phyloP scores from a whole-genome alignment of 2,888 invertebrate genomes.

The Eulithis prunata region DNA sequence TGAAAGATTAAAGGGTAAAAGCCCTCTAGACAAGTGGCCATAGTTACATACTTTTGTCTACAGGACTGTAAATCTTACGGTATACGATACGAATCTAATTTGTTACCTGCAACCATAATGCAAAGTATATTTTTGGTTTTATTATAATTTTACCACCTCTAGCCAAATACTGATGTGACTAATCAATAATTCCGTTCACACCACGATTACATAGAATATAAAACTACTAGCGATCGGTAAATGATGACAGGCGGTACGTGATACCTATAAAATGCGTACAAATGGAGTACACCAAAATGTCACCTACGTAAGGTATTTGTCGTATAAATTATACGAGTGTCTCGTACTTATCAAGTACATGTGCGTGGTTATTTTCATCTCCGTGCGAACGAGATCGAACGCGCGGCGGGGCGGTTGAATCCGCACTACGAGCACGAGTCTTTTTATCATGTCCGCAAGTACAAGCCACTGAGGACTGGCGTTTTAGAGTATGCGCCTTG shows the following conservation, averaged over 20 bases:
- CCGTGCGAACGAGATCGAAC: slow-evolving; percentile 74
- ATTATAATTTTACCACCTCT: slow-evolving; percentile 14
- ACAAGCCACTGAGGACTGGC: slow-evolving; percentile 76
- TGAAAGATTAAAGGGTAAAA: slow-evolving; percentile 19
- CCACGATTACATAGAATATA: slow-evolving; percentile 14
- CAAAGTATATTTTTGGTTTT: slow-evolving; percentile 31
- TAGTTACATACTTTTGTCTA: slow-evolving; percentile 13
- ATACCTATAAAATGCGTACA: background rate
- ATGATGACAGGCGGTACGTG: background rate
- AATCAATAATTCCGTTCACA: slow-evolving; percentile 11
- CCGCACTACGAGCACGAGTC: slow-evolving; percentile 64
- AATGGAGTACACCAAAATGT: background rate
- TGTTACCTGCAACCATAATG: slow-evolving; percentile 23
- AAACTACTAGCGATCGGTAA: slow-evolving; percentile 13
- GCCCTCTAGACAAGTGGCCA: slow-evolving; percentile 14
- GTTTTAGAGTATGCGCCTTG: slow-evolving; percentile 69
- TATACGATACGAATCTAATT: slow-evolving; percentile 27
- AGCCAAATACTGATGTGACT: slow-evolving; percentile 15
- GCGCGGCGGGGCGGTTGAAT: slow-evolving; percentile 57
- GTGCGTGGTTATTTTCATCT: slow-evolving; percentile 64
- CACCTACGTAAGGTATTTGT: slow-evolving; percentile 4
- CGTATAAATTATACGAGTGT: slow-evolving; percentile 62
- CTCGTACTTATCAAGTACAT: slow-evolving; percentile 81
- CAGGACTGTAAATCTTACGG: background rate
- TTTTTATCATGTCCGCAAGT: slow-evolving; percentile 80